Base-by-base conservation (phyloP, 2,888 invertebrate species). In the Trissoscelio sp. region DNA sequence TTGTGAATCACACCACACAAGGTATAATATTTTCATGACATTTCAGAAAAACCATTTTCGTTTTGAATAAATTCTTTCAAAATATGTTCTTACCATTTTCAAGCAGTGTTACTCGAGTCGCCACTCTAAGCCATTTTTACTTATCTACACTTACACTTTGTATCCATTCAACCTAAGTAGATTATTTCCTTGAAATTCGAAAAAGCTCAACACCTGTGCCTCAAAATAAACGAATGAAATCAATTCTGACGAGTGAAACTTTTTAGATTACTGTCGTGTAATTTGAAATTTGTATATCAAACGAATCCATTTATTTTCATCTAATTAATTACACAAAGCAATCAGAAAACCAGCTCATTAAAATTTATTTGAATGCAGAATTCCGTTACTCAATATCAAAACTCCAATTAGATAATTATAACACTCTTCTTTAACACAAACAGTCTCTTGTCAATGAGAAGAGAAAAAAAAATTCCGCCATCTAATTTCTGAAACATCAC, bases 401-500 rank as follows among this genome's bases (percentile, higher is more conserved):
- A 58, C n/a, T 24, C 24, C 39, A 55, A 55, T 69, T 57, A 42
- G 44, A 57, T 69, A 34, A 69, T 55, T 42, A 42, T 11, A 34
- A 34, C 22, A 18, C 24, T 51, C 24, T 18, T n/a, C 16, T 7
- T n/a, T 0, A 9, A 18, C 14, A 53, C 37, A 53, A 66, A 39
- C 51, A 28, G 9, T 7, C 66, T 51, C 39, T 66, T 53, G 14
- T 67, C 31, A 55, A 42, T 31, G 11, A 62, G 3, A 22, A 9
- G 5, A 22, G 44, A 18, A 16, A 62, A 44, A 60, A 51, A 55
- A 55, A 57, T 57, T 24, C 24, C 22, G 39, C 16, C 51, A 39
- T 39, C 53, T 67, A 67, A 55, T 67, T 67, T 46, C 48, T 12
- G 11, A 48, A 34, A 58, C 58, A 58, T 70, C 58, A 58, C 37